These are phyloP conservation scores for Anthopleura xanthogrammica DNA, from an alignment of 92 coral and sea anemone genomes.

Conservation along the genomic window DNA sequence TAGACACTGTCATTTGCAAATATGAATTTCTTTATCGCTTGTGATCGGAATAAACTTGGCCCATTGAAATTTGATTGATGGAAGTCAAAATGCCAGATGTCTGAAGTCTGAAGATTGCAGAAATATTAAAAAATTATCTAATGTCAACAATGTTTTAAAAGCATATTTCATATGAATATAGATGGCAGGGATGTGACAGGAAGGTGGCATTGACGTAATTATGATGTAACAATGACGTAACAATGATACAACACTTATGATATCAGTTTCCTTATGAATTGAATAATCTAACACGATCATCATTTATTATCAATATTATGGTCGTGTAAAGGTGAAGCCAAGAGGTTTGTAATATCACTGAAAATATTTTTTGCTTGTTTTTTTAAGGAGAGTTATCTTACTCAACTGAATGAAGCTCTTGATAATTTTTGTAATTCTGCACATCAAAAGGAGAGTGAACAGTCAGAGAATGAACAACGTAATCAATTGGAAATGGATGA, in stretches of 20 bases:
- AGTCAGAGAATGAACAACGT: not conserved
- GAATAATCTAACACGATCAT: not conserved
- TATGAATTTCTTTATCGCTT: no score
- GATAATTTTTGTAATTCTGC: not conserved
- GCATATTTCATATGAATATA: not conserved
- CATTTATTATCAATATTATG: not conserved
- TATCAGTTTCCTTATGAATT: not conserved
- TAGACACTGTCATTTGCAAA: no score
- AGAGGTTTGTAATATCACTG: not conserved
- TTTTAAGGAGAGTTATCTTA: slow-evolving; percentile 5
- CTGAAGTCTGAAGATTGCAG: not conserved
- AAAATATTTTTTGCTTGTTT: not conserved
- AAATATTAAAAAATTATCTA: not conserved
- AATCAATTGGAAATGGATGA: slow-evolving; percentile 6
- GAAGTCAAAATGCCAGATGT: no score
- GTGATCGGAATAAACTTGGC: no score
- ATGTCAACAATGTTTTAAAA: not conserved
- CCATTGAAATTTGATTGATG: no score
- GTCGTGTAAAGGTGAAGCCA: not conserved
- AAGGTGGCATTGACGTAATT: not conserved
- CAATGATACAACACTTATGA: not conserved
- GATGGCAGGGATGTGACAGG: not conserved
- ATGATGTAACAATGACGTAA: not conserved
- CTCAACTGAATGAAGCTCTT: slow-evolving; percentile 4
- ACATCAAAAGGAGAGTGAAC: not conserved